Conservation (phyloP, 2,113 vertebrate genomes). For the Rutilus rutilus region DNA sequence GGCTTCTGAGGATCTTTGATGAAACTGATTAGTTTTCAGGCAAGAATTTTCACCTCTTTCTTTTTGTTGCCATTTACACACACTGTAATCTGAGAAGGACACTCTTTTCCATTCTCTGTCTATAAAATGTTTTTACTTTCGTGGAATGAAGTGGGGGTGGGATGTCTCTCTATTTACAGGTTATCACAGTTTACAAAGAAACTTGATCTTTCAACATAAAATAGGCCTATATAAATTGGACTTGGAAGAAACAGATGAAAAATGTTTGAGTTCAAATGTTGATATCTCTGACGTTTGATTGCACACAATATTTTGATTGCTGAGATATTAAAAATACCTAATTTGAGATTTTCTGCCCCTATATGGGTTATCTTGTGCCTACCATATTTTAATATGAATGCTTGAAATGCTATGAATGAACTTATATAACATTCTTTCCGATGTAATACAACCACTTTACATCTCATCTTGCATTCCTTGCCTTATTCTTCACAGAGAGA, state of each 20-base stretch:
- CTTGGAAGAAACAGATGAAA: not conserved
- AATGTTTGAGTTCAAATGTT: not conserved
- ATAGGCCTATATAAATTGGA: not conserved
- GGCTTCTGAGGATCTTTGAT: not conserved
- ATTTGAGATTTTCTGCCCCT: not conserved
- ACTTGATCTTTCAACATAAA: not conserved
- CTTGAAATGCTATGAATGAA: not conserved
- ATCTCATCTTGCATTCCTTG: slow-evolving; percentile 42
- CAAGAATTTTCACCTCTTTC: not conserved
- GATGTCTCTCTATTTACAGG: not conserved
- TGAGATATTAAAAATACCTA: not conserved
- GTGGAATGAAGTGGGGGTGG: too few species aligned
- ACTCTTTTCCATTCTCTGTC: not conserved
- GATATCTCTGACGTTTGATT: not conserved
- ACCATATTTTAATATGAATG: not conserved
- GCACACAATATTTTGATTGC: not conserved
- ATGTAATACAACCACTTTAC: not conserved
- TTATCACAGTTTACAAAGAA: not conserved
- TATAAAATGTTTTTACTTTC: not conserved
- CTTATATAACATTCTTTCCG: not conserved
- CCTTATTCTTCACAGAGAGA: not conserved
- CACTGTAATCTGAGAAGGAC: not conserved
- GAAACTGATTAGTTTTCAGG: not conserved
- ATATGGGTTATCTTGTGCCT: not conserved
- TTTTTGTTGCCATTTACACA: not conserved